Base-by-base conservation (phyloP, 2,888 invertebrate species). In the Selenia dentaria region DNA sequence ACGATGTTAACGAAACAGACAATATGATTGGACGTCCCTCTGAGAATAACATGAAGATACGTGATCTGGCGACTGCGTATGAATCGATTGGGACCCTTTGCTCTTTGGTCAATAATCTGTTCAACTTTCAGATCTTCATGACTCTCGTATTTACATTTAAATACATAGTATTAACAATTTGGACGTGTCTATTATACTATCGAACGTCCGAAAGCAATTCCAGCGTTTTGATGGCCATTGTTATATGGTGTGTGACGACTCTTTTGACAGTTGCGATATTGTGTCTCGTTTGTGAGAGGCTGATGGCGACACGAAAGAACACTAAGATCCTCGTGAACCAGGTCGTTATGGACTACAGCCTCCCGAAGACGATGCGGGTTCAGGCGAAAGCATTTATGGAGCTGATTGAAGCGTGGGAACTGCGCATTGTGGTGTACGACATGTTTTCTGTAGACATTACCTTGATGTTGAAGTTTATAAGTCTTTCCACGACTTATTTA, bases 321-420 rank as follows among this genome's bases (percentile, higher is more conserved):
- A 22, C 22, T 8, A 22, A 22, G 8, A 8, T 22, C 8, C 22
- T 22, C 8, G 22, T 22, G 1, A 22, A 22, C 22, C 4, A 8
- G 22, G 6, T 22, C 8, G 8, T 22, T 8, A 22, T 22, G 22
- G 22, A 22, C 22, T 22, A 22, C 22, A 22, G 8, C 22, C 22
- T 22, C 8, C 22, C 22, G 22, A 22, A 22, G 22, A 22, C 8
- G 22, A 22, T 22, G 22, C 5, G 22, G 8, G 1, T 22, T 6
- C 26, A 26, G 26, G 45, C 45, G 1, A 46, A 46, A 18, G 33
- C 45, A 4, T 46, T 46, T 18, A 26, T 39, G 29, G 34, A 28
- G 11, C 16, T 39, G 25, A 29, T 46, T 9, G 35, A 39, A n/a
- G 45, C 25, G 9, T 39, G 45, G 39, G 28, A 32, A 2, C 39